These are phyloP conservation scores for Hesperia comma DNA, from an alignment of 2,888 invertebrate species.

Conservation along the genomic window DNA sequence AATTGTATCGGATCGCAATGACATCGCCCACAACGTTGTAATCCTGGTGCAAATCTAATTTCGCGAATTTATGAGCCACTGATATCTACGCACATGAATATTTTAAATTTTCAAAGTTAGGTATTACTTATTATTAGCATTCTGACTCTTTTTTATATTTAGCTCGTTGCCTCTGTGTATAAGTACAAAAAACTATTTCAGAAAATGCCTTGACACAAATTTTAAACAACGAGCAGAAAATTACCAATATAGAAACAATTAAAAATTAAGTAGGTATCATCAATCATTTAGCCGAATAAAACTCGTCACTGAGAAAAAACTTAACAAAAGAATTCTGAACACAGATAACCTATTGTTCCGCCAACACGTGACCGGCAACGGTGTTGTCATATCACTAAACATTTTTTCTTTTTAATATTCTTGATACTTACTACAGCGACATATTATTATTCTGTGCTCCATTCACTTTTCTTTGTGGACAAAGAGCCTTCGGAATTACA, in stretches of 20 bases:
- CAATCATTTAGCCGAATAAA: neutral
- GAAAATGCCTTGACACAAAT: too few species aligned
- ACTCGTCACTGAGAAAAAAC: neutral
- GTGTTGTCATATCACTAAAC: constrained; percentile 72
- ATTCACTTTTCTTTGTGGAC: constrained; percentile 74
- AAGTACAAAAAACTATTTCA: too few species aligned
- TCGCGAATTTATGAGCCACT: constrained; percentile 27
- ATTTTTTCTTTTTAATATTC: constrained; percentile 66
- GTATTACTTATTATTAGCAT: too few species aligned
- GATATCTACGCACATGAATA: neutral
- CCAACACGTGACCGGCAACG: constrained; percentile 77
- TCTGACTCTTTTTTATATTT: too few species aligned
- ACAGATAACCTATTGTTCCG: constrained; percentile 63
- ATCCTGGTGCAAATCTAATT: constrained; percentile 23
- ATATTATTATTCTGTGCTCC: constrained; percentile 77
- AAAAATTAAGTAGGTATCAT: neutral
- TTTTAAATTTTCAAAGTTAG: too few species aligned
- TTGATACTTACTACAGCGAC: constrained; percentile 68
- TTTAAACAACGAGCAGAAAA: too few species aligned
- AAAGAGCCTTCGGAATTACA: constrained; percentile 74
- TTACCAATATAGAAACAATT: neutral
- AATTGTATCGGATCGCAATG: too few species aligned
- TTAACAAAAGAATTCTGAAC: constrained; percentile 56
- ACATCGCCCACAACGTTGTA: constrained; percentile 7
- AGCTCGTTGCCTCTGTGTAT: too few species aligned